Evolutionary conservation across 2,888 invertebrate species (phyloP), one percentile per base, ranked within the genome.

Genomic region (Doris montereyensis): DNA sequence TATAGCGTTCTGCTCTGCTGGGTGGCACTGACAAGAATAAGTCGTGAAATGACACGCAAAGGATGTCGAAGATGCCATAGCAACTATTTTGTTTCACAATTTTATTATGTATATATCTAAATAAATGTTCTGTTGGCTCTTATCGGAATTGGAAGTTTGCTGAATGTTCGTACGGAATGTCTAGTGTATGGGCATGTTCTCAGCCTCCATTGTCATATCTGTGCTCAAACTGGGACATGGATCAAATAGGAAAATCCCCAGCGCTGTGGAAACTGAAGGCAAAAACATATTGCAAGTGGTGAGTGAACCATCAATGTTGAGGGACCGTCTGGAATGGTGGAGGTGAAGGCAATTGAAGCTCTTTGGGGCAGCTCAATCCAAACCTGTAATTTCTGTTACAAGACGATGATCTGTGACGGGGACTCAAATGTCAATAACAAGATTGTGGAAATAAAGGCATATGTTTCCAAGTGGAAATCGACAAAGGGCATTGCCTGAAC

Each of bases 271-370:
- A 28, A 24, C 0, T 78, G 74, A 72, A 30, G 5, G 4, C 32
- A 5, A 4, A 13, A 34, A 28, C 78, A 78, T 34, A 21, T 35
- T 0, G 34, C 32, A 1, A 17, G 4, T 1, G 41, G 52, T 24
- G 52, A 73, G n/a, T 72, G 72, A 13, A 24, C 26, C 2, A 60
- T 74, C 17, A 74, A 74, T 26, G 57, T 60, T 74, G 35, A 34
- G 21, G 73, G 79, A 17, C 26, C 79, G 1, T 35, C 68, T 17
- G 57, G 79, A 0, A 79, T 75, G 75, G 75, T 58, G 75, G 68
- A 75, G 79, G 79, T 70, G 32, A 65, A 75, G 35, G 74, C 68
- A 34, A 70, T 75, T 5, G 30, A 52, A 3, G 68, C 73, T 1
- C 24, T 57, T 1, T 79, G 67, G 78, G n/a, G 17, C 1, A 5